phyloP scores from a whole-genome alignment of 2,888 invertebrate species.

The Prenolepis imparis region DNA sequence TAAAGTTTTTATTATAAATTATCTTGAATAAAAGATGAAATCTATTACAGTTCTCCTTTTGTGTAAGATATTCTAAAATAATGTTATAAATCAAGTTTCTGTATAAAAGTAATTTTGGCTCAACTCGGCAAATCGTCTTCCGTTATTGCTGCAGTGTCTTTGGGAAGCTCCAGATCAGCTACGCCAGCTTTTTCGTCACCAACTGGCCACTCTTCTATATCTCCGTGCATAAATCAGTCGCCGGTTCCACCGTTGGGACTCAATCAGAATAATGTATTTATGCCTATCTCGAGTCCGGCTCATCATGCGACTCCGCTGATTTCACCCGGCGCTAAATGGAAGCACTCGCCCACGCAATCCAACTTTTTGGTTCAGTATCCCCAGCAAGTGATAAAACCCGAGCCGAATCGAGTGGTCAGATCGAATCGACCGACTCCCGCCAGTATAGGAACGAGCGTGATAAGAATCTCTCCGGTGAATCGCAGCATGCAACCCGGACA shows the following conservation, averaged over 20 bases:
- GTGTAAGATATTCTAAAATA: neutral
- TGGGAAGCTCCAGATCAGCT: constrained; percentile 97
- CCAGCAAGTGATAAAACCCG: constrained; percentile 89
- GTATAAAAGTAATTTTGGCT: neutral
- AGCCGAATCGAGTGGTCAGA: constrained; percentile 88
- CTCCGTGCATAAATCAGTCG: constrained; percentile 90
- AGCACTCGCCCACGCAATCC: constrained; percentile 86
- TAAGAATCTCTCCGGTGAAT: constrained; percentile 92
- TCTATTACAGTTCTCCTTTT: neutral
- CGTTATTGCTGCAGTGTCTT: constrained; percentile 90
- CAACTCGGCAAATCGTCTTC: neutral
- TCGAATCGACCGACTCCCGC: constrained; percentile 87
- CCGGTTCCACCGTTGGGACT: constrained; percentile 90
- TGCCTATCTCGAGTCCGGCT: constrained; percentile 94
- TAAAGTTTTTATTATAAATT: neutral
- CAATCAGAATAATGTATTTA: constrained; percentile 94
- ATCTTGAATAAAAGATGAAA: neutral
- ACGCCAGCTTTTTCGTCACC: constrained; percentile 96
- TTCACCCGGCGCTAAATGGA: constrained; percentile 84
- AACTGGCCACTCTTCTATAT: constrained; percentile 89
- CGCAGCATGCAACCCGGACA: constrained; percentile 79
- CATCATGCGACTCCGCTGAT: constrained; percentile 86
- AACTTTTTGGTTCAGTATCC: constrained; percentile 86
- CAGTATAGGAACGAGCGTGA: constrained; percentile 91
- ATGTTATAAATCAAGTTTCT: neutral